Base-by-base conservation (phyloP, 2,113 vertebrate genomes). In the Hemiscyllium ocellatum region DNA sequence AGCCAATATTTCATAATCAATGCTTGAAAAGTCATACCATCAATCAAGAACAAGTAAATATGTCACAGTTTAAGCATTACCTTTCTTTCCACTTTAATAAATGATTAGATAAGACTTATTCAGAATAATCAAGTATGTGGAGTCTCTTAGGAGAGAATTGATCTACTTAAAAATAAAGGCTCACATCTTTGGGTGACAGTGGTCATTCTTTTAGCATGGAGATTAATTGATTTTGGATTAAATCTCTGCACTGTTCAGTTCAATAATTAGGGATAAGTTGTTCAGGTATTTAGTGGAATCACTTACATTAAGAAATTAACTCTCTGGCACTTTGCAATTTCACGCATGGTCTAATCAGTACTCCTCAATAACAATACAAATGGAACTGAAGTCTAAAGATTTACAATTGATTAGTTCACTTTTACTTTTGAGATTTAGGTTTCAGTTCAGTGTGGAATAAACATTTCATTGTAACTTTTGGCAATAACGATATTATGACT, bases 81-180 rank as follows among this genome's bases (percentile, higher is more conserved):
- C 96, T 96, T 96, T 97, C 97, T 96, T 97, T 97, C 96, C 97
- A 97, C 96, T 97, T 97, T 97, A 97, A 98, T 97, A 97, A 97
- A 97, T 97, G 97, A 97, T 97, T 97, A 97, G 97, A 96, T 97
- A 95, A 97, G 97, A 96, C 85, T 96, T 96, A 97, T 97, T 96
- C 97, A 96, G 97, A 97, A 98, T 98, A 97, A 98, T 98, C 97
- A 98, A 98, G 97, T 97, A 97, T 96, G 97, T 96, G 95, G 96
- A 97, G 97, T 96, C 97, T 97, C 96, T 95, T 96, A 97, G 96
- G 47, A 97, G 96, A 96, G 96, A 97, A 97, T 96, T 97, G 96
- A 96, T 96, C 96, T 96, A 97, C 96, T 96, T 70, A 96, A 96
- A 96, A 95, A 96, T 72, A 94, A 94, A 94, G 68, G 2, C 37